These are phyloP conservation scores for Phalanger gymnotis DNA, from an alignment of 2,797 vertebrate genomes.

Conservation along the genomic window DNA sequence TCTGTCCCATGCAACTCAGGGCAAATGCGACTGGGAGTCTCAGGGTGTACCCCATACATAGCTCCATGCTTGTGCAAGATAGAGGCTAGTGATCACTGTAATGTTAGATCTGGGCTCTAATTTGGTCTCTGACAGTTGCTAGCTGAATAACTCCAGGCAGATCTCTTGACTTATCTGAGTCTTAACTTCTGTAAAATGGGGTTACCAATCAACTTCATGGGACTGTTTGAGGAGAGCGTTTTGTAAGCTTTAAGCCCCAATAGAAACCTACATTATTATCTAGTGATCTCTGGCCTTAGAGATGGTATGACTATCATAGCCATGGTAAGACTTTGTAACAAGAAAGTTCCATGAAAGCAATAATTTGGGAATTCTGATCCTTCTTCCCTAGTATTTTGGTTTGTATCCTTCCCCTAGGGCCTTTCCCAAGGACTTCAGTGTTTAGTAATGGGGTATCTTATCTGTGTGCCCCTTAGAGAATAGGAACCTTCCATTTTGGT, in stretches of 20 bases:
- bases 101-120: not conserved
- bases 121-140: not conserved
- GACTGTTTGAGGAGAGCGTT: not conserved
- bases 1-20: not conserved
- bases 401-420: not conserved
- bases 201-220: not conserved
- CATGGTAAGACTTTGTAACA: not conserved
- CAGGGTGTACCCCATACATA: not conserved
- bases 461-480: not conserved
- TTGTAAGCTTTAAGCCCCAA: not conserved
- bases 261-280: not conserved
- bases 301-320: not conserved
- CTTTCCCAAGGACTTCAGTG: not conserved
- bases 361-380: not conserved
- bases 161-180: not conserved
- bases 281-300: not conserved
- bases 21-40: not conserved
- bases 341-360: not conserved
- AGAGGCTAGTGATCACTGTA: not conserved
- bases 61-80: not conserved
- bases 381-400: not conserved
- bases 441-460: not conserved
- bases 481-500: not conserved
- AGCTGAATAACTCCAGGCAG: not conserved
- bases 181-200: not conserved